Evolutionary conservation across 2,113 vertebrate genomes (phyloP).

Genomic region (Anoplopoma fimbria): DNA sequence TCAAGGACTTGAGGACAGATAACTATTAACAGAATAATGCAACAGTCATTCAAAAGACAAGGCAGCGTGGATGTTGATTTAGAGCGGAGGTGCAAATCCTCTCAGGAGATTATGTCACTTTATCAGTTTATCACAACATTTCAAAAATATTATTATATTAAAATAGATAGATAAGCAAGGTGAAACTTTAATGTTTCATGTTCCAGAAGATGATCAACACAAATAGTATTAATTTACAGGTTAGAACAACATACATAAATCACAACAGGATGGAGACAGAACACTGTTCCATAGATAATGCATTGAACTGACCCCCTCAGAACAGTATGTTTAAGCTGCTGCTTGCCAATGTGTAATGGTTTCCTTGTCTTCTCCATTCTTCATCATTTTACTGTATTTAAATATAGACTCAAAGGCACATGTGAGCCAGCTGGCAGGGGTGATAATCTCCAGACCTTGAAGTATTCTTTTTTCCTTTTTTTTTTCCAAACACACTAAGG

Average conservation of each 20-base stretch:
- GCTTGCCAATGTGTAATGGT: slow-evolving; percentile 73
- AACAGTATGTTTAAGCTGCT: slow-evolving; percentile 47
- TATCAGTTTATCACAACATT: slow-evolving; percentile 20
- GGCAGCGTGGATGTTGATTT: slow-evolving; percentile 23
- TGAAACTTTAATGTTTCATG: not conserved
- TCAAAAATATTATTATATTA: not conserved
- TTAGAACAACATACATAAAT: not conserved
- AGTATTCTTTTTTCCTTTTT: slow-evolving; percentile 61
- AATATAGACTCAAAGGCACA: slow-evolving; percentile 78
- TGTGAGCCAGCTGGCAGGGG: slow-evolving; percentile 77
- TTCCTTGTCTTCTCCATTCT: slow-evolving; percentile 53
- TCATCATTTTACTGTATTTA: slow-evolving; percentile 79
- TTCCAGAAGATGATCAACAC: not conserved
- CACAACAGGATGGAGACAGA: not conserved
- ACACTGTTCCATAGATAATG: not conserved
- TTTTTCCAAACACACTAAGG: slow-evolving; percentile 73
- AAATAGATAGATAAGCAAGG: not conserved
- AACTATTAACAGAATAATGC: slow-evolving; percentile 95
- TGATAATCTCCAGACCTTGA: slow-evolving; percentile 85
- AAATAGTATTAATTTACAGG: not conserved
- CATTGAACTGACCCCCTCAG: slow-evolving; percentile 31
- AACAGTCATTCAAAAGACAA: slow-evolving; percentile 86
- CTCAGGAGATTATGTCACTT: slow-evolving; percentile 26
- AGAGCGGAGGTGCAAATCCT: slow-evolving; percentile 27
- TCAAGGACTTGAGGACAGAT: slow-evolving; percentile 98